These are phyloP conservation scores for Cirrhinus molitorella DNA, from an alignment of 2,797 vertebrate species.

Conservation along the genomic window DNA sequence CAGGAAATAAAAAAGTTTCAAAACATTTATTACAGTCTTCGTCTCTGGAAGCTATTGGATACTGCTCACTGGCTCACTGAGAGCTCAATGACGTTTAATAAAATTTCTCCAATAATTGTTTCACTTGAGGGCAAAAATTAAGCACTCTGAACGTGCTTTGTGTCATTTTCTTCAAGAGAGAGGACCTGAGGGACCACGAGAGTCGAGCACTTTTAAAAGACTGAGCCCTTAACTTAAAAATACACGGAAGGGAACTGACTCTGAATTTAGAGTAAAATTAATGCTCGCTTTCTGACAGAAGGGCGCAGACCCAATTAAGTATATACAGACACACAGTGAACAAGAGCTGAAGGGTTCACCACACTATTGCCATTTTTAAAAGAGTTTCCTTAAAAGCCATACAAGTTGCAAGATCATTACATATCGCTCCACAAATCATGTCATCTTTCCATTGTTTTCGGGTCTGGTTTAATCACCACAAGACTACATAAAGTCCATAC, in stretches of 20 bases:
- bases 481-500: constrained; percentile 29
- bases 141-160: constrained; percentile 24
- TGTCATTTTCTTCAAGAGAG: constrained; percentile 42
- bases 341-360: neutral
- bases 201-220: constrained; percentile 19
- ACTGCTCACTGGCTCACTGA: constrained; percentile 18
- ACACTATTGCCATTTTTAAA: constrained; percentile 2
- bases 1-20: constrained; percentile 18
- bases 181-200: constrained; percentile 20
- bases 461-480: constrained; percentile 29
- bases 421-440: constrained; percentile 35
- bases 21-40: constrained; percentile 3
- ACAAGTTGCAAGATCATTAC: constrained; percentile 23
- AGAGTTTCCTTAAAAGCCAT: neutral
- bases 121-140: constrained; percentile 45
- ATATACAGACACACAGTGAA: neutral
- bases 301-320: neutral
- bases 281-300: constrained; percentile 9
- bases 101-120: constrained; percentile 36
- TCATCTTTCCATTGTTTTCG: constrained; percentile 27
- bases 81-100: constrained; percentile 34
- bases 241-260: constrained; percentile 7
- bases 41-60: neutral
- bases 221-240: constrained; percentile 28
- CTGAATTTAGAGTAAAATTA: constrained; percentile 26